phyloP scores from a whole-genome alignment of 2,797 vertebrate species.

The Limosa lapponica region DNA sequence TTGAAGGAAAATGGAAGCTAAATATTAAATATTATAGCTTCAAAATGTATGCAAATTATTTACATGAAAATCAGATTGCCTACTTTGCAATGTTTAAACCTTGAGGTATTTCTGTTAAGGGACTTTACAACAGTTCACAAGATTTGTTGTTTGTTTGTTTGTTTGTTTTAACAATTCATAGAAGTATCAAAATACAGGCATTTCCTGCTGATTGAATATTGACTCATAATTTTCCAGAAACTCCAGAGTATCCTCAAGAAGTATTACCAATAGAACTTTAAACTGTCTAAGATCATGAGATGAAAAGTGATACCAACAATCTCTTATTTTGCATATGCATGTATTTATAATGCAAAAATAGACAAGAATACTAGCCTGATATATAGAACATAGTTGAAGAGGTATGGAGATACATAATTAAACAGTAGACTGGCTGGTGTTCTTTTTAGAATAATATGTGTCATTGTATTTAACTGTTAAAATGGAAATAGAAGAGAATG shows the following conservation, averaged over 20 bases:
- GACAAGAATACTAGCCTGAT: neutral
- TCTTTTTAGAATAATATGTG: neutral
- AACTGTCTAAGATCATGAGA: neutral
- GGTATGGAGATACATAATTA: neutral
- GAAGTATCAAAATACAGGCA: neutral
- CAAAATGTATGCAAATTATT: conserved; percentile 16
- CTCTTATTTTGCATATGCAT: neutral
- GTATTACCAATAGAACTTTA: neutral
- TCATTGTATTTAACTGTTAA: neutral
- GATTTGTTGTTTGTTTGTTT: neutral
- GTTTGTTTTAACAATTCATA: neutral
- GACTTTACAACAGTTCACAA: neutral
- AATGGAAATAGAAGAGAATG: neutral
- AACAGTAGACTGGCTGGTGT: neutral
- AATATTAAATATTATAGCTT: conserved; percentile 32
- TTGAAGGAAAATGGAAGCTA: conserved; percentile 35
- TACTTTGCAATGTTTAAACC: neutral
- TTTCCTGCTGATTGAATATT: conserved; percentile 31
- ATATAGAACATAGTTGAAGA: neutral
- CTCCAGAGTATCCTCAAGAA: neutral
- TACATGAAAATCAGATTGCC: conserved; percentile 24
- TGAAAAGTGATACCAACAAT: neutral
- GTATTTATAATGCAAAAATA: neutral
- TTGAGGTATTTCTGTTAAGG: neutral
- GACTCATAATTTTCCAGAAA: conserved; percentile 29